Base-by-base conservation (phyloP, 2,888 invertebrate species). In the Tetranychus truncatus region DNA sequence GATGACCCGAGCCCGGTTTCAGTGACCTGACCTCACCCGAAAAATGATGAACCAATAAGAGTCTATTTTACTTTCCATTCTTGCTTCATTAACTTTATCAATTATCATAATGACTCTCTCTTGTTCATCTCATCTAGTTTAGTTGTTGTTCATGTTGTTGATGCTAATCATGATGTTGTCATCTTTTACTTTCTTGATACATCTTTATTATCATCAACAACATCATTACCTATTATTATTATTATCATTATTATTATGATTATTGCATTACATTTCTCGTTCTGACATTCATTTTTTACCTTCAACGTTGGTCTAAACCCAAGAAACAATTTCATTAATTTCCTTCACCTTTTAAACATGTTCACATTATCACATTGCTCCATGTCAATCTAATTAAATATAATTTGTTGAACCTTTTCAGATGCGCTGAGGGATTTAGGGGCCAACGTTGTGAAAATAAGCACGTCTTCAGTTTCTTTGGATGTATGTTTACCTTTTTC, bases 401-500 rank as follows among this genome's bases (percentile, higher is more conserved):
- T 71, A 20, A 44, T 71, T 71, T 45, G 20, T 46, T 65, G 24
- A 66, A 74, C 8, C 45, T 71, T 85, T 87, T 18, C 86, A 90
- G 90, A 85, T 91, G 90, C 84, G 88, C 88, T 80, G 88, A 89
- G 83, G 89, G 89, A 82, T 90, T 88, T 87, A 88, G 87, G 82
- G 90, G 90, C 81, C 87, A 87, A 83, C 87, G 89, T 81, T 91
- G 91, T 85, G 89, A 89, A 85, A 87, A 87, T 84, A 90, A 91
- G 87, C 88, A 88, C 84, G 88, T 89, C 82, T 74, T 74, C 55
- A n/a, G 9, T 24, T 71, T 45, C 65, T 71, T 65, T 15, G 55
- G 72, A 45, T 45, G 72, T 72, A 44, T 44, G 45, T 72, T 24
- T 18, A 34, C 6, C n/a, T 21, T n/a, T 20, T 18, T n/a, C 18